A percentile compares a stretch with the other conserved stretches of the same genome.
phyloP scores from a whole-genome alignment of 2,113 vertebrate species.

The Ivindomyrus marchei region DNA sequence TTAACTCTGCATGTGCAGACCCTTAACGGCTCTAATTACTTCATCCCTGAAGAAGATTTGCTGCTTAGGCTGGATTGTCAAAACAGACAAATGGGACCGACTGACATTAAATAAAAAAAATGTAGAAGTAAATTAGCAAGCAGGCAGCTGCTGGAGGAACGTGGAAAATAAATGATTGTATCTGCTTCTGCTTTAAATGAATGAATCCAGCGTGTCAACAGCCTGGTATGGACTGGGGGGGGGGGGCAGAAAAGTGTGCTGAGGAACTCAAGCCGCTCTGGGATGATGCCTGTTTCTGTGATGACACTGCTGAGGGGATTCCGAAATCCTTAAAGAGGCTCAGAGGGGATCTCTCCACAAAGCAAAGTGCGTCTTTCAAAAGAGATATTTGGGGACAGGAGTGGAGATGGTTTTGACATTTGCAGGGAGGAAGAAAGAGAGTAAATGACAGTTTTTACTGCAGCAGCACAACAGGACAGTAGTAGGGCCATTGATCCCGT shows the following conservation, averaged over 20 bases:
- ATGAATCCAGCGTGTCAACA: neutral
- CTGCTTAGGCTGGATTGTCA: constrained; percentile 31
- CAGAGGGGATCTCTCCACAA: neutral
- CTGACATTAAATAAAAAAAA: constrained; percentile 30
- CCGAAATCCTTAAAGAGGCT: neutral
- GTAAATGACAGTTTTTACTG: neutral
- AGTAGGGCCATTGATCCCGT: constrained; percentile 24
- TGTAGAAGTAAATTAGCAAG: constrained; percentile 36
- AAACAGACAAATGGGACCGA: constrained; percentile 30
- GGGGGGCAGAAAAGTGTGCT: neutral
- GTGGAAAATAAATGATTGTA: constrained; percentile 17
- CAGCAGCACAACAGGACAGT: neutral
- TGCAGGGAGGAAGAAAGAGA: constrained; percentile 24
- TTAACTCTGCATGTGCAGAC: constrained; percentile 12
- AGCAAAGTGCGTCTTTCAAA: neutral
- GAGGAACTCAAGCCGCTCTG: neutral
- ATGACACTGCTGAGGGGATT: neutral
- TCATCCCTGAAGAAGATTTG: constrained; percentile 17
- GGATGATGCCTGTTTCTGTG: neutral
- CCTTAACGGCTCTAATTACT: constrained; percentile 20
- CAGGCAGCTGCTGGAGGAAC: constrained; percentile 26
- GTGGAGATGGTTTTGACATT: neutral
- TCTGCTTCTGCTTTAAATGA: neutral
- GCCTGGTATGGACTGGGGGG: neutral
- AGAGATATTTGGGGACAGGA: neutral